Evolutionary conservation across 2,888 invertebrate genomes (phyloP), one percentile per base, ranked within the genome.

Genomic region (Malthinus seriepunctatus): DNA sequence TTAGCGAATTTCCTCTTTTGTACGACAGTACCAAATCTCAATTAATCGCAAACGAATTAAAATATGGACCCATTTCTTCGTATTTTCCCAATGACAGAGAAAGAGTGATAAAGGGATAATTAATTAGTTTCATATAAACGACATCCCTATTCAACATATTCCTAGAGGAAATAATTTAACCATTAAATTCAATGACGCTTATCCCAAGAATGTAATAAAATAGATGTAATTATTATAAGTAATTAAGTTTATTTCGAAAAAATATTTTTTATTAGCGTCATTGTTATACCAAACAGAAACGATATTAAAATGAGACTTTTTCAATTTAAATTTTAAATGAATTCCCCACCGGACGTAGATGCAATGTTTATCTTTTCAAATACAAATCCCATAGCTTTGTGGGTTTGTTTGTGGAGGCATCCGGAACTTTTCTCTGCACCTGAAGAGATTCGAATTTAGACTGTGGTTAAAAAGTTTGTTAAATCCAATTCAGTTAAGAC

Each of bases 381-480:
- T 53, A 47, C 39, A 53, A 53, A 53, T 53, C 47, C 47, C 47
- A 47, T 35, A 65, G 69, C 68, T 54, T 35, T 42, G 50, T 31
- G 50, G 32, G 45, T 48, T 59, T 63, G 62, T 61, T 60, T 64
- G 62, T 55, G 54, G 34, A 38, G 34, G 38, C 44, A 14, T 32
- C 34, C 45, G 45, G 45, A 33, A 51, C 38, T 47, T 56, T 52
- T 56, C 45, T 32, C 44, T 51, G 38, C 52, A 60, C 50, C 55
- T 49, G 60, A 51, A 48, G 51, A 54, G 52, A 55, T 59, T 53
- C 46, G 54, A 37, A 48, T 23, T 23, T 23, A 23, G 50, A 53
- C 46, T 47, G 53, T 33, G 47, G 53, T 15, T 12, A 37, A 45
- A 23, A 47, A 53, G 32, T 53, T 53, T 47, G 47, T 39, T 53